Evolutionary conservation across 2,113 vertebrate genomes (phyloP).

Genomic region (Elephantulus edwardii): DNA sequence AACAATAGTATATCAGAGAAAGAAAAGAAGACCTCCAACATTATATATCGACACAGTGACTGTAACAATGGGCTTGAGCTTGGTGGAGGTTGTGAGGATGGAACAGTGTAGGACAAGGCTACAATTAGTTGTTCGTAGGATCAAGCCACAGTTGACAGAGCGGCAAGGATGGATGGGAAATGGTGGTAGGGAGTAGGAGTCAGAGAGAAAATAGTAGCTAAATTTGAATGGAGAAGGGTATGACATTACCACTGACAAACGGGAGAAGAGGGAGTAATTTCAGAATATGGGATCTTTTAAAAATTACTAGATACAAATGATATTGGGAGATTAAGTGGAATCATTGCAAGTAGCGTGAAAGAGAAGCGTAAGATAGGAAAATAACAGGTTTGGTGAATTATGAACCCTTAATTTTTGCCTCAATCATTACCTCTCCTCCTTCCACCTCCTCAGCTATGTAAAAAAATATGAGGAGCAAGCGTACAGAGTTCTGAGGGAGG

Average conservation of each 20-base stretch:
- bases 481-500: background rate
- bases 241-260: background rate
- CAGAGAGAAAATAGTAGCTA: background rate
- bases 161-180: no score
- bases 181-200: background rate
- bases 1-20: no score
- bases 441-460: background rate
- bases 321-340: conserved; percentile 17
- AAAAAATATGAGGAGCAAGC: background rate
- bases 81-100: no score
- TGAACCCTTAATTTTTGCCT: conserved; percentile 7
- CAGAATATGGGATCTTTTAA: background rate
- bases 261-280: background rate
- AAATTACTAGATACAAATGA: background rate
- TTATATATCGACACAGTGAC: no score
- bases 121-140: no score
- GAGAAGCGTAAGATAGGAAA: background rate
- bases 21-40: no score
- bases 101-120: no score
- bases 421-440: background rate
- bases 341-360: background rate
- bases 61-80: no score
- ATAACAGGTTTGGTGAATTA: conserved; percentile 34
- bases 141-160: no score
- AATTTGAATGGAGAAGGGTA: background rate